phyloP scores from a whole-genome alignment of 53 echinoderm and acorn worm genomes.

The Zoroaster sp. region DNA sequence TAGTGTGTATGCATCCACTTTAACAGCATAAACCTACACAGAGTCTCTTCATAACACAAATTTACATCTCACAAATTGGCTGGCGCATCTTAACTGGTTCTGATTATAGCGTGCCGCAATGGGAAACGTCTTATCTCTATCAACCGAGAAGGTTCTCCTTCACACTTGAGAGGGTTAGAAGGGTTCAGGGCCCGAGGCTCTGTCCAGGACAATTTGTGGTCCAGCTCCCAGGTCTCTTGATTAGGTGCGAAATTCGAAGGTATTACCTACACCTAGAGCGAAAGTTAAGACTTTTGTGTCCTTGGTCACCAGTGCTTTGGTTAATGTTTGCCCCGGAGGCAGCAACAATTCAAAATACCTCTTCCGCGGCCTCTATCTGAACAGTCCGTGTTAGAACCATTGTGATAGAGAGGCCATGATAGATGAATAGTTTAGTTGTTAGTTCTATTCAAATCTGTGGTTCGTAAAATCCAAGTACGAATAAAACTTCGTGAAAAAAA shows the following conservation, averaged over 20 bases:
- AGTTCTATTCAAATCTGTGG: too few relatives aligned
- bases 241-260: slow-evolving; percentile 33
- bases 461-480: too few relatives aligned
- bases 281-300: not conserved
- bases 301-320: not conserved
- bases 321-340: too few relatives aligned
- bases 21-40: not conserved
- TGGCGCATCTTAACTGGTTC: not conserved
- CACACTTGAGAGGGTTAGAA: not conserved
- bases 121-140: not conserved
- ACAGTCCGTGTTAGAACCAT: not conserved
- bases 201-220: slow-evolving; percentile 7
- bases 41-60: not conserved
- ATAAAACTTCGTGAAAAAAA: too few relatives aligned
- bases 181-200: not conserved
- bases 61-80: not conserved
- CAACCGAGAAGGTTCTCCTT: not conserved
- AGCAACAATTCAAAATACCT: not conserved
- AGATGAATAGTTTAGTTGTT: too few relatives aligned
- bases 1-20: too few relatives aligned
- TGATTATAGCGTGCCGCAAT: not conserved
- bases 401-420: not conserved
- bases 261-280: not conserved
- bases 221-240: not conserved
- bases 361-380: not conserved